Evolutionary conservation across 2,797 vertebrate species (phyloP), one percentile per base, ranked within the genome.

Genomic region (Micropoecilia bifurca): DNA sequence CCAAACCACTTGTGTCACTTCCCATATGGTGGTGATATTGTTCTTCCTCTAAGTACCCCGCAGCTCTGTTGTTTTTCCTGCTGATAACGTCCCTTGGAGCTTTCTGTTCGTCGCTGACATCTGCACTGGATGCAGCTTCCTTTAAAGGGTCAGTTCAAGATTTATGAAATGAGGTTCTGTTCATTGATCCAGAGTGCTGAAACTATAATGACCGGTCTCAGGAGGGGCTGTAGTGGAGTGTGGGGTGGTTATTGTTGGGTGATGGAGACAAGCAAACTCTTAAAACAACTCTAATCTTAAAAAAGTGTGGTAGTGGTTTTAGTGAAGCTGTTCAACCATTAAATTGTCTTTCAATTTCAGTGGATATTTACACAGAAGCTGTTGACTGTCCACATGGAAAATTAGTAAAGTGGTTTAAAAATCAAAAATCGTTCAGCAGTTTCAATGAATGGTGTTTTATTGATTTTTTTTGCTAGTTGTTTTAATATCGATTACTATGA

Each of bases 11-110:
- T 84, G 80, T 90, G 84, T 90, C 84, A 90, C 85, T 92, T 93
- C 89, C 92, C 91, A 92, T 90, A 90, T 86, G 79, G 87, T 88
- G 77, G 88, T 92, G 89, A 92, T 92, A 90, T 92, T 93, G 90
- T 95, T 93, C 87, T 85, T 91, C 78, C 82, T 84, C 87, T 91
- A 90, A 91, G 88, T 89, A 88, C 81, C 79, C 89, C 59, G 81
- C 91, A 92, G 85, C 91, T 93, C 90, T 95, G 89, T 94, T 93
- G 90, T 93, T 94, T 94, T 94, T 94, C 91, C 93, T 94, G 93
- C 88, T 92, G 91, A 93, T 94, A 94, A 91, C 90, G 84, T 92
- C 84, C 89, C 85, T 82, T 83, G 77, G 87, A 85, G 82, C 71
- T 82, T 87, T 91, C 81, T 87, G 77, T 79, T 39, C 91, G 90